Base-by-base conservation (phyloP, 1,140 invertebrate species). In the Bombus consobrinus region DNA sequence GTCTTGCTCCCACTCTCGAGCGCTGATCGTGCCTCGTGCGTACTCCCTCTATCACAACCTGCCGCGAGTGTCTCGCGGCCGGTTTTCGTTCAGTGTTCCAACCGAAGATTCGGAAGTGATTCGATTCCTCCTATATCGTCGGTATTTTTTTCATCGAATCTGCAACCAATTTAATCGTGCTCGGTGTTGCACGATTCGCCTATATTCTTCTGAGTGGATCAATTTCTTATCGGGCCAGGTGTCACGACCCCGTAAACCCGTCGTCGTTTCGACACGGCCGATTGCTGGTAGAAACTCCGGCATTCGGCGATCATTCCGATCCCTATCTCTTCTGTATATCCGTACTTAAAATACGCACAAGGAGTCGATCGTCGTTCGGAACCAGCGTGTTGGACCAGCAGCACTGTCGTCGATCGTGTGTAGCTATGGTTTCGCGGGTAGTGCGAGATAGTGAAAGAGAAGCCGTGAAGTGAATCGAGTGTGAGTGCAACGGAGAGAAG, bases 361-460 rank as follows among this genome's bases (percentile, higher is more conserved):
- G 4, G 18, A 32, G 32, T 57, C 74, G 59, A 62, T 62, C 59
- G 10, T 62, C 28, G 73, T 74, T 77, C 41, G 28, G 25, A 75
- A 28, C 43, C 37, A 57, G 25, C 43, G 74, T 76, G 86, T 85
- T 74, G 77, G 79, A 85, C 81, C 76, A 86, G 78, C 75, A 85
- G 87, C 66, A 84, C 84, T 75, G 75, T 71, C 64, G 88, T 66
- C 37, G 62, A 77, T 62, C 68, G 73, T 80, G 89, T 68, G 71
- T 86, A 87, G 81, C 83, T 83, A 89, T 90, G 89, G 53, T 90
- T 87, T 73, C 80, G 77, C 88, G 88, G 78, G n/a, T 71, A 87
- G 89, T 79, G 85, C 64, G 32, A 64, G 72, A 37, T 74, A 53
- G 86, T 79, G 86, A 83, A n/a, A 73, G 75, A 79, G 84, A 77